These are phyloP conservation scores for Styela plicata DNA, from an alignment of 23 tunicate species.

Conservation along the genomic window DNA sequence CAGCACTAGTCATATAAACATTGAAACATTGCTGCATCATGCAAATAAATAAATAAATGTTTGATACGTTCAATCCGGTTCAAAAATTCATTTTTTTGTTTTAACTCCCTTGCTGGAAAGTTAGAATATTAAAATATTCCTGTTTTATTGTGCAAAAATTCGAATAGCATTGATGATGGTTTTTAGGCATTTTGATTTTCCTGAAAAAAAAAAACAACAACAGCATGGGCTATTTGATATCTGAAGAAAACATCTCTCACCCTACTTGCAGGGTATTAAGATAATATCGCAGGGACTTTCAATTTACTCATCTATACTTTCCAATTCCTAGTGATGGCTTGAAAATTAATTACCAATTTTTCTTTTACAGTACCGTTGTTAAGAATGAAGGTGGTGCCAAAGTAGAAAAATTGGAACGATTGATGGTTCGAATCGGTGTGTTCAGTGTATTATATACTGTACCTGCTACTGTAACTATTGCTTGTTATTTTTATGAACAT, in stretches of 20 bases:
- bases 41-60: no score
- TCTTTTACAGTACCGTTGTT: slow-evolving; percentile 52
- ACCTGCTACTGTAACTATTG: slow-evolving; percentile 84
- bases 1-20: not conserved
- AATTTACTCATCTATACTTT: not conserved
- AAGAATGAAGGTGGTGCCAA: slow-evolving; percentile 64
- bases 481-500: slow-evolving; percentile 64
- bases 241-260: not conserved
- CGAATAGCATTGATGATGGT: no score
- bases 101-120: no score
- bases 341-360: not conserved
- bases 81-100: no score
- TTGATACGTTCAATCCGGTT: no score
- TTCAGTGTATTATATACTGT: slow-evolving; percentile 90
- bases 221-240: not conserved
- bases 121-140: no score
- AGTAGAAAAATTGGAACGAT: slow-evolving; percentile 75
- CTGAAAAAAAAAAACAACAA: no score
- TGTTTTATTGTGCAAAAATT: no score
- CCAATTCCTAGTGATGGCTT: not conserved
- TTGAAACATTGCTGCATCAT: no score
- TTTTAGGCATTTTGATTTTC: no score
- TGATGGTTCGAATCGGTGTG: slow-evolving; percentile 88
- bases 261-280: not conserved
- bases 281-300: not conserved